These are phyloP conservation scores for Hydractinia symbiolongicarpus DNA, from an alignment of 30 jellyfish, hydroid and myxozoan species.

Conservation along the genomic window DNA sequence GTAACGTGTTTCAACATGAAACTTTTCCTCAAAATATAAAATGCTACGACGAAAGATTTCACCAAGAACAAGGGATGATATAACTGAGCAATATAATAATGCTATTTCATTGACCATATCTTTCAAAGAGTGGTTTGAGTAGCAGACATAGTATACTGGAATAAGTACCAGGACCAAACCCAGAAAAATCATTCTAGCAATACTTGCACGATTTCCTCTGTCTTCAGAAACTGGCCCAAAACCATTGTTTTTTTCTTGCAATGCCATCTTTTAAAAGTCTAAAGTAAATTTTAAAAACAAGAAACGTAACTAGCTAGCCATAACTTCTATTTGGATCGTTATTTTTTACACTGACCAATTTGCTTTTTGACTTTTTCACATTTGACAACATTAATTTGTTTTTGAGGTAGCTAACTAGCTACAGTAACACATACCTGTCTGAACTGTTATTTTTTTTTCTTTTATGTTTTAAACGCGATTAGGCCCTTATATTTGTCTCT, in stretches of 20 bases:
- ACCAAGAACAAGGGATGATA: slow-evolving; percentile 44
- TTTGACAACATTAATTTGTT: not conserved
- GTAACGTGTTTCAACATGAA: slow-evolving; percentile 43
- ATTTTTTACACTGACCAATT: too few relatives aligned
- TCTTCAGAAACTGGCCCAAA: slow-evolving; percentile 59
- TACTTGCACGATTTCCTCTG: slow-evolving; percentile 31
- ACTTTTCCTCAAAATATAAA: slow-evolving; percentile 37
- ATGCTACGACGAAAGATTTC: slow-evolving; percentile 43
- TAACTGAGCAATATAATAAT: not conserved
- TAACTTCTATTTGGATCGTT: too few relatives aligned
- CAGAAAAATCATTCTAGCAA: not conserved
- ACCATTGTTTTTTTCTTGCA: slow-evolving; percentile 42
- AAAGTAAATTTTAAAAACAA: too few relatives aligned
- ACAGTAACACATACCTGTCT: too few relatives aligned
- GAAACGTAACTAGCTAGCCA: too few relatives aligned
- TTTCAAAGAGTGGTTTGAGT: not conserved
- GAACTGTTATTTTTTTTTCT: too few relatives aligned
- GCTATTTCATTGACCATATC: too few relatives aligned
- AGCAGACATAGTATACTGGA: not conserved
- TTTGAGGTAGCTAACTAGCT: not conserved
- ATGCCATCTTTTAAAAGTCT: not conserved
- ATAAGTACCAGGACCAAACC: slow-evolving; percentile 2
- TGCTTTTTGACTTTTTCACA: too few relatives aligned
- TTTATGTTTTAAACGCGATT: too few relatives aligned
- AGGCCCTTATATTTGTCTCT: too few relatives aligned